A percentile compares a stretch with the other conserved stretches of the same genome.
Conservation (phyloP, 2,888 invertebrate species). For the Pristionchus exspectatus region DNA sequence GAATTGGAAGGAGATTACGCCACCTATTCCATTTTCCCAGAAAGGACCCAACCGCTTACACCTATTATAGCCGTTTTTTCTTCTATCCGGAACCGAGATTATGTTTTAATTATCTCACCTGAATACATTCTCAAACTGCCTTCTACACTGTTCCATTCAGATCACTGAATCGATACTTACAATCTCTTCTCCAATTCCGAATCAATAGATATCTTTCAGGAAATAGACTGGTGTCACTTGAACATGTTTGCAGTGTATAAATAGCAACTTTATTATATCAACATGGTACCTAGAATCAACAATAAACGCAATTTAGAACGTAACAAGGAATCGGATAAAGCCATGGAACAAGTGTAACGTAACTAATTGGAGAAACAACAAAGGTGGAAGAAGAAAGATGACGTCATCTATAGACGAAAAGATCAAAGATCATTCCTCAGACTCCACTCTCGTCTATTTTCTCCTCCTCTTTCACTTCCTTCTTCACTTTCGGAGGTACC, state of each 20-base stretch:
- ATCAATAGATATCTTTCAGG: background rate
- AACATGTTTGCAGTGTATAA: background rate
- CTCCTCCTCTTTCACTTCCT: constrained; percentile 31
- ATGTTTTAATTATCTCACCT: background rate
- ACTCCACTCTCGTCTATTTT: constrained; percentile 46
- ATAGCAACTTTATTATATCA: background rate
- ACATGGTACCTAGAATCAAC: constrained; percentile 9
- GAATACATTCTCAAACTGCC: constrained; percentile 49
- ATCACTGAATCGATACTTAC: background rate
- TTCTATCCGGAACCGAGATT: too few species aligned
- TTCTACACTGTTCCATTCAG: constrained; percentile 9
- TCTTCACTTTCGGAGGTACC: constrained; percentile 53
- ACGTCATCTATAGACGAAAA: background rate
- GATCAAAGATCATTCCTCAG: constrained; percentile 34
- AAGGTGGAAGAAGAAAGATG: background rate
- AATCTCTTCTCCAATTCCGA: background rate
- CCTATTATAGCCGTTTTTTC: too few species aligned
- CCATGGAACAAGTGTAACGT: constrained; percentile 16
- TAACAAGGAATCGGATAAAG: constrained; percentile 18
- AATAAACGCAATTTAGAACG: background rate
- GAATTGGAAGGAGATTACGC: background rate
- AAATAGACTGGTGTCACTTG: background rate
- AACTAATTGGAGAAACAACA: background rate
- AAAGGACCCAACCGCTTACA: too few species aligned
- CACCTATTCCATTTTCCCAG: background rate